Conservation (phyloP, 2,113 vertebrate species). For the Aspidoscelis tigris region DNA sequence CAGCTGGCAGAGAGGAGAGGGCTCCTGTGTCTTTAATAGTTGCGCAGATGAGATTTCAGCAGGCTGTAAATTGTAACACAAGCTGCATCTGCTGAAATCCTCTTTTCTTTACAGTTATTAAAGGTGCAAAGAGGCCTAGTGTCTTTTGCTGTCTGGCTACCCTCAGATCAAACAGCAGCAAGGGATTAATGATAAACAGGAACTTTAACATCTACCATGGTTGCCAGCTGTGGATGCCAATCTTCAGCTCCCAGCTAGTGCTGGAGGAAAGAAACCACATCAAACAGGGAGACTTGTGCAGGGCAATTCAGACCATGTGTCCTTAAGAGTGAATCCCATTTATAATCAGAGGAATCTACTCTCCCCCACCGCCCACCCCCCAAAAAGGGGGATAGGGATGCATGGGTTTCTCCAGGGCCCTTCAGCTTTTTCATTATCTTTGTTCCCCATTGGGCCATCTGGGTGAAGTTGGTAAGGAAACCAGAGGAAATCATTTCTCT, state of each 20-base stretch:
- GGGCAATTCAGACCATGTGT: not conserved
- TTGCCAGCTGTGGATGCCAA: not conserved
- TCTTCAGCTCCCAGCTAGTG: not conserved
- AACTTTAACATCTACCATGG: not conserved
- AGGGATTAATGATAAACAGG: not conserved
- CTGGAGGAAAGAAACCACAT: not conserved
- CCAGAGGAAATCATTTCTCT: too few relatives aligned
- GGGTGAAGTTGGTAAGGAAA: not conserved
- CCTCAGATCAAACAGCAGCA: too few relatives aligned
- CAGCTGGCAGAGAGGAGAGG: too few relatives aligned
- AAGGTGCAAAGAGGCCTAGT: too few relatives aligned
- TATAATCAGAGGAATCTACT: not conserved
- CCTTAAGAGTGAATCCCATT: not conserved
- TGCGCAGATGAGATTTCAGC: too few relatives aligned
- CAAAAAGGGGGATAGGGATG: too few relatives aligned
- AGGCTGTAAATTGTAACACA: too few relatives aligned
- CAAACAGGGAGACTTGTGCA: not conserved
- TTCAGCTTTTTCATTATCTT: not conserved
- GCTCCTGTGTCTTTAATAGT: too few relatives aligned
- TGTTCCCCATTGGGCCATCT: not conserved
- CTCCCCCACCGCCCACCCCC: not conserved
- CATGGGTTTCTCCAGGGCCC: not conserved
- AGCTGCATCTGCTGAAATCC: too few relatives aligned
- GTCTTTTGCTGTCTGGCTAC: too few relatives aligned
- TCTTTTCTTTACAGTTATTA: too few relatives aligned